Conservation (phyloP, 1,140 invertebrate species). For the Acyrthosiphon pisum region DNA sequence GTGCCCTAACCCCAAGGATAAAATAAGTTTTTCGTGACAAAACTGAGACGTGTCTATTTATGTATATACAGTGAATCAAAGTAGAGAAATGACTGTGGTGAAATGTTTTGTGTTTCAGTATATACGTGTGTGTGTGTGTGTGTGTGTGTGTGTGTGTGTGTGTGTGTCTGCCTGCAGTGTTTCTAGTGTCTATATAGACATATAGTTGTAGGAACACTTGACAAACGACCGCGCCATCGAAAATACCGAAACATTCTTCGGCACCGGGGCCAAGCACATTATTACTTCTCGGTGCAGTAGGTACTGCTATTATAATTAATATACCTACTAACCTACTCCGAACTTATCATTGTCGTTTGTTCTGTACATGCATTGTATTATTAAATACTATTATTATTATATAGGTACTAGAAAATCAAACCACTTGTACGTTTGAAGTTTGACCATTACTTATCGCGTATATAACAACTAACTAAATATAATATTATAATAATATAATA, state of each 20-base stretch:
- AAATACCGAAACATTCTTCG: constrained; percentile 7
- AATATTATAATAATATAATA: too few species aligned
- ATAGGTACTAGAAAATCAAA: background rate
- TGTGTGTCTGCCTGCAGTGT: background rate
- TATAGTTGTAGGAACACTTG: background rate
- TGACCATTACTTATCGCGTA: background rate
- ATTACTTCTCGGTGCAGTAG: background rate
- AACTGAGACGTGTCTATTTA: background rate
- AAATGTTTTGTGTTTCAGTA: background rate
- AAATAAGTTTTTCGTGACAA: background rate
- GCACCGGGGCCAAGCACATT: background rate
- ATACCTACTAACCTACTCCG: too few species aligned
- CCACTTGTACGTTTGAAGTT: background rate
- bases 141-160: background rate
- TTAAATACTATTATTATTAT: too few species aligned
- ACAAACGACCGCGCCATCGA: constrained; percentile 10
- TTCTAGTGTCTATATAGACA: background rate
- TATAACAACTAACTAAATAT: too few species aligned
- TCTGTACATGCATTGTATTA: background rate
- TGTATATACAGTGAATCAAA: background rate
- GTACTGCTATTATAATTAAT: background rate
- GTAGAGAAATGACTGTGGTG: background rate
- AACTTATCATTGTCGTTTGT: background rate
- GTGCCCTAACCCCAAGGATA: background rate
- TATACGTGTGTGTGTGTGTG: background rate